Evolutionary conservation across 2,797 vertebrate species (phyloP).

Genomic region (Menidia menidia): DNA sequence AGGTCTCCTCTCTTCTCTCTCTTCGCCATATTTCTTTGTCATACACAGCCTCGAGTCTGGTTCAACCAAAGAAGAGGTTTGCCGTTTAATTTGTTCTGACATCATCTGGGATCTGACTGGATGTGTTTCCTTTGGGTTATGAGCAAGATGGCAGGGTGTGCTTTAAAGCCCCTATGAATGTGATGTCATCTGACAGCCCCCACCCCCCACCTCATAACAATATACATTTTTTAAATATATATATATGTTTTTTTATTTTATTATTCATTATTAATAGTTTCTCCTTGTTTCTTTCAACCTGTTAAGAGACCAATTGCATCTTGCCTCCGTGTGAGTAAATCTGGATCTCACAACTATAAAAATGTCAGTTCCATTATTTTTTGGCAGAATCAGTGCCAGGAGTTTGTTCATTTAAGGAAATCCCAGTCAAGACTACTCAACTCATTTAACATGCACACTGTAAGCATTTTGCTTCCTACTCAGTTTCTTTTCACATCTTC

Average conservation of each 20-base stretch:
- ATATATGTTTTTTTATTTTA: no score
- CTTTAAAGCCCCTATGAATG: slow-evolving; percentile 44
- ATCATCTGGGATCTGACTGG: slow-evolving; percentile 59
- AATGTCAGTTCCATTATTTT: neutral
- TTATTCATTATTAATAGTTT: neutral
- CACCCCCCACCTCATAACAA: no score
- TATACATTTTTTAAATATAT: no score
- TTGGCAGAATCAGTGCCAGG: neutral
- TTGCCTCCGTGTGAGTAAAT: neutral
- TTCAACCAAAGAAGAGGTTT: slow-evolving; percentile 48
- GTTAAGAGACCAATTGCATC: slow-evolving; percentile 19
- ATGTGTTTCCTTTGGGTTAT: slow-evolving; percentile 48
- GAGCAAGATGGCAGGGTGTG: slow-evolving; percentile 44
- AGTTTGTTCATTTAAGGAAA: neutral
- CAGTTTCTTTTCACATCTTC: slow-evolving; percentile 1
- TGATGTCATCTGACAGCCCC: slow-evolving; percentile 53
- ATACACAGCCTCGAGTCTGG: slow-evolving; percentile 40
- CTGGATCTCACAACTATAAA: slow-evolving; percentile 5
- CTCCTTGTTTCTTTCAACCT: slow-evolving; percentile 25
- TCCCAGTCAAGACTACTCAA: neutral
- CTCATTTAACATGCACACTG: slow-evolving; percentile 22
- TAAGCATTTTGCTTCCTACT: slow-evolving; percentile 10
- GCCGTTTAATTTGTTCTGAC: slow-evolving; percentile 66
- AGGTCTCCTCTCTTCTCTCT: slow-evolving; percentile 1
- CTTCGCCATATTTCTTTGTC: slow-evolving; percentile 29